Conservation (phyloP, 2,888 invertebrate species). For the Athrips mouffetella region DNA sequence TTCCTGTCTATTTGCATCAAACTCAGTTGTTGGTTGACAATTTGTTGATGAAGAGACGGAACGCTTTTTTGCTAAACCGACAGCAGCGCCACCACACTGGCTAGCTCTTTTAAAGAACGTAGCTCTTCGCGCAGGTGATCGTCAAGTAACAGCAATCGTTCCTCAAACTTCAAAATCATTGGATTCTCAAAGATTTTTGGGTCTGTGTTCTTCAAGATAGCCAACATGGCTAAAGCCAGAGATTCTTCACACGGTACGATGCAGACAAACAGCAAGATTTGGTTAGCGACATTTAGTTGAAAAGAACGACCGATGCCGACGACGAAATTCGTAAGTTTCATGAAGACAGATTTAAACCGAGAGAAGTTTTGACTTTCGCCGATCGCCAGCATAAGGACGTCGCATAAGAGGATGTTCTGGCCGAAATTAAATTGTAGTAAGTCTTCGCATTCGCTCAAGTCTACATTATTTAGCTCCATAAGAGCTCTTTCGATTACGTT, state of each 20-base stretch:
- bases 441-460: conserved; percentile 39
- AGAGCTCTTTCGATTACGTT: conserved; percentile 41
- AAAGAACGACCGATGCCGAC: conserved; percentile 35
- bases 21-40: conserved; percentile 8
- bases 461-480: conserved; percentile 43
- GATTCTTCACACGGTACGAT: conserved; percentile 50
- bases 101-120: not conserved
- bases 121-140: conserved; percentile 34
- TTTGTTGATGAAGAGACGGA: conserved; percentile 15
- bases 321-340: conserved; percentile 48
- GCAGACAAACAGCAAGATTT: conserved; percentile 53
- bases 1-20: conserved; percentile 18
- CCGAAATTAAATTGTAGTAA: conserved; percentile 32
- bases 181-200: conserved; percentile 37
- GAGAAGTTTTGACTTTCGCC: conserved; percentile 60
- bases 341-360: conserved; percentile 53
- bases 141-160: conserved; percentile 31
- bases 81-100: conserved; percentile 23
- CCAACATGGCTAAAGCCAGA: conserved; percentile 40
- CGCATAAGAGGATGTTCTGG: conserved; percentile 37
- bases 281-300: conserved; percentile 34
- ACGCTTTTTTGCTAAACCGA: not conserved
- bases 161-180: conserved; percentile 44
- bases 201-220: conserved; percentile 46
- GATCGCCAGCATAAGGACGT: conserved; percentile 46